Percentiles rank a stretch among this genome's conserved stretches.
Conservation (phyloP, 92 coral and sea anemone species). For the Porites lobata region DNA sequence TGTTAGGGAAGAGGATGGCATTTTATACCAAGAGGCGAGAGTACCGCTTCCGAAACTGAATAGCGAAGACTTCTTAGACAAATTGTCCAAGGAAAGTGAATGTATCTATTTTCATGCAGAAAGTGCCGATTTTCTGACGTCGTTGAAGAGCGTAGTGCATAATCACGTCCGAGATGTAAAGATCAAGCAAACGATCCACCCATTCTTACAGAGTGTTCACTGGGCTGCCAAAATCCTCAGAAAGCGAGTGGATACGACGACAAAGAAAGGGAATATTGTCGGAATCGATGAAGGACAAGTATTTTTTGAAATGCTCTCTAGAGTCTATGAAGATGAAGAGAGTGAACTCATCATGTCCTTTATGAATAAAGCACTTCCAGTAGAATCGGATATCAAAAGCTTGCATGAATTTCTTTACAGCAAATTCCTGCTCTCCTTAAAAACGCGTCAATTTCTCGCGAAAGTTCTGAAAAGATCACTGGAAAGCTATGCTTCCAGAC, state of each 20-base stretch:
- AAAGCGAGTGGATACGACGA: background rate
- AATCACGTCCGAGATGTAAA: constrained; percentile 18
- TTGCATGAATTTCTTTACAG: background rate
- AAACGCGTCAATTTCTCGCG: background rate
- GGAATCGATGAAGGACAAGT: background rate
- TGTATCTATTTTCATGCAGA: constrained; percentile 13
- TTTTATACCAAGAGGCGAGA: constrained; percentile 24
- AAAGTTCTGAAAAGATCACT: background rate
- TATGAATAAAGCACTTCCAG: background rate
- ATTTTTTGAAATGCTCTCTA: background rate
- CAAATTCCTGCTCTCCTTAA: background rate
- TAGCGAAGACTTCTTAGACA: constrained; percentile 21
- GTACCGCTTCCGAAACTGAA: constrained; percentile 25
- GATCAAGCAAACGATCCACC: constrained; percentile 32
- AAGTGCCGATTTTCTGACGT: background rate
- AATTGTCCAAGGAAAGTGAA: constrained; percentile 15
- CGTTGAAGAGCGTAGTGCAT: background rate
- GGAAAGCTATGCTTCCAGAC: background rate
- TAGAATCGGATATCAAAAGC: background rate
- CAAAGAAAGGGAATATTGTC: background rate
- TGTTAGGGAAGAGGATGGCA: background rate
- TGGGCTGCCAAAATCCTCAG: background rate
- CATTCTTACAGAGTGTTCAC: constrained; percentile 22
- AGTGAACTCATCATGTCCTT: background rate
- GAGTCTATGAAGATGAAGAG: background rate